Conservation (phyloP, 2,888 invertebrate genomes). For the Lypha dubia region DNA sequence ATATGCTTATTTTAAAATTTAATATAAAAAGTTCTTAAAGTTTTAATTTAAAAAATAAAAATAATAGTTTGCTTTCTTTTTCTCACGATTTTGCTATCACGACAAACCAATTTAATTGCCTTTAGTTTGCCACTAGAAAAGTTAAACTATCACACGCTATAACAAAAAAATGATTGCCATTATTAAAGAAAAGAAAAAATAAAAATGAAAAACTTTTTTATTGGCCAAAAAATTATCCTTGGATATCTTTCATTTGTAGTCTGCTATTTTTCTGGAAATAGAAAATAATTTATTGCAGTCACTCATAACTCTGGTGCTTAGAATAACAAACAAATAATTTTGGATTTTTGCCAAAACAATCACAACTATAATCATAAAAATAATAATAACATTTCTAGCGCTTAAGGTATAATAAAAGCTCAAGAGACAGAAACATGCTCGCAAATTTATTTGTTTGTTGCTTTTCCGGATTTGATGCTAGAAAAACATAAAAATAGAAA, state of each 20-base stretch:
- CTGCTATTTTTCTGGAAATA: not conserved
- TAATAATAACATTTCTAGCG: conserved; percentile 45
- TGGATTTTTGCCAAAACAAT: conserved; percentile 57
- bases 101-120: no score
- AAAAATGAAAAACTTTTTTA: not conserved
- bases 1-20: no score
- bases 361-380: conserved; percentile 4
- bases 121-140: no score
- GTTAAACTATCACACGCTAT: not conserved
- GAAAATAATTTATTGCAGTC: conserved; percentile 28
- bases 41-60: no score
- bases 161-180: not conserved
- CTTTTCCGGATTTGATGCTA: not conserved
- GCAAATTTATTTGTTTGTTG: not conserved
- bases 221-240: not conserved
- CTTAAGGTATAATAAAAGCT: conserved; percentile 24
- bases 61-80: no score
- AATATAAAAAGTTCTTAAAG: no score
- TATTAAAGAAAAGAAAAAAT: not conserved
- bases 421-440: not conserved
- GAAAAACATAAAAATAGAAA: not conserved
- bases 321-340: conserved; percentile 35
- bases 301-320: conserved; percentile 7
- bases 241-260: not conserved
- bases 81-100: no score